phyloP scores from a whole-genome alignment of 2,113 vertebrate genomes.

The Dicaeum eximium region DNA sequence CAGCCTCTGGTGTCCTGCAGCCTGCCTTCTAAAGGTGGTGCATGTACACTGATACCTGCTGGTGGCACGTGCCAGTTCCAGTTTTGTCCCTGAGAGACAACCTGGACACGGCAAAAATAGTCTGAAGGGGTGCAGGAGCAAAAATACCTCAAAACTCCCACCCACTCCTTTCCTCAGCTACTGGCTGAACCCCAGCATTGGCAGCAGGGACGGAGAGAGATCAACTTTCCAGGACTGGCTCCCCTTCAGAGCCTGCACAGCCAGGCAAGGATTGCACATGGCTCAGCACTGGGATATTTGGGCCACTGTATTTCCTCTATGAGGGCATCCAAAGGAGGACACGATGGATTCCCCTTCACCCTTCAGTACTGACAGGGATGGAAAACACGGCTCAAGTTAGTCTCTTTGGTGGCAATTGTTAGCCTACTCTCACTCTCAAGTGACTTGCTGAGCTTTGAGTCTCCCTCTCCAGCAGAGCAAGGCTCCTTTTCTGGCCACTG shows the following conservation, averaged over 20 bases:
- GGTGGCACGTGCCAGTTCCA: background rate
- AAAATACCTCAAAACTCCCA: background rate
- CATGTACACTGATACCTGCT: background rate
- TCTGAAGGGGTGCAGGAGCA: background rate
- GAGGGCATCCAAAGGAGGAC: background rate
- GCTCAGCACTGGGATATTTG: background rate
- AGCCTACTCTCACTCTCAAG: background rate
- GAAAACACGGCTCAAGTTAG: background rate
- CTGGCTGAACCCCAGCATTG: background rate
- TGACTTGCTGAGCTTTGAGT: background rate
- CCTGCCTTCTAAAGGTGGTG: background rate
- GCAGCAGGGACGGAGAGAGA: background rate
- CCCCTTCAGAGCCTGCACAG: background rate
- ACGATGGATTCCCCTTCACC: background rate
- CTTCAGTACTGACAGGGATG: background rate
- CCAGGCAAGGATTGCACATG: background rate
- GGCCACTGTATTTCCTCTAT: background rate
- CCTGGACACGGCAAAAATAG: background rate
- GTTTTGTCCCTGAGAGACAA: background rate
- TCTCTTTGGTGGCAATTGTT: background rate
- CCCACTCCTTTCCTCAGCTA: background rate
- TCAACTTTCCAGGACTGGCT: background rate
- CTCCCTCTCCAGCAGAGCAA: background rate
- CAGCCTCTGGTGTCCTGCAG: background rate
- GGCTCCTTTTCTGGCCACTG: background rate